Conservation (phyloP, 2,888 invertebrate genomes). For the Tiphia femorata region DNA sequence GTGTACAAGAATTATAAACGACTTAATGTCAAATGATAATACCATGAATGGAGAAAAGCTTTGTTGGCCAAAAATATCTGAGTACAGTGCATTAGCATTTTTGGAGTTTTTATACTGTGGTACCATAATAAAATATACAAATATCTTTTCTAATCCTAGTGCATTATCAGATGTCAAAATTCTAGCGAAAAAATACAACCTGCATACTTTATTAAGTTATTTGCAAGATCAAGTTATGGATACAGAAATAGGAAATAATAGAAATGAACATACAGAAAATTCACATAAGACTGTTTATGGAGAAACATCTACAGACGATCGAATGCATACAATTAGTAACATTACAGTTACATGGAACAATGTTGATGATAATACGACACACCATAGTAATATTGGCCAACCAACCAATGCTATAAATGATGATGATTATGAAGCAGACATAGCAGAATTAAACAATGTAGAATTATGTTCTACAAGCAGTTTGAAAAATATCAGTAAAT, state of each 20-base stretch:
- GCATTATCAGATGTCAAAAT: conserved; percentile 38
- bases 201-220: conserved; percentile 54
- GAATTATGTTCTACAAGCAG: too few relatives aligned
- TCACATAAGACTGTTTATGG: not conserved
- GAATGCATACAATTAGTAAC: too few relatives aligned
- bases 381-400: too few relatives aligned
- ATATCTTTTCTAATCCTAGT: conserved; percentile 36
- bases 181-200: conserved; percentile 57
- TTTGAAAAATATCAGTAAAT: too few relatives aligned
- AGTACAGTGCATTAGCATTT: conserved; percentile 59
- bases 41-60: conserved; percentile 51
- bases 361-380: too few relatives aligned
- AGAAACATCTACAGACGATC: not conserved
- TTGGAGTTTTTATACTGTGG: conserved; percentile 67
- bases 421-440: too few relatives aligned
- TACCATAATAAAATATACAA: conserved; percentile 44
- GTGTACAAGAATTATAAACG: conserved; percentile 65
- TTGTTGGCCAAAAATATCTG: conserved; percentile 53
- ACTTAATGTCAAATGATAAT: conserved; percentile 49
- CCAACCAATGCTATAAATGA: too few relatives aligned
- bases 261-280: not conserved
- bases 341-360: too few relatives aligned
- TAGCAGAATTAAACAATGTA: too few relatives aligned
- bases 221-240: conserved; percentile 28
- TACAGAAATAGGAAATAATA: not conserved